Evolutionary conservation across 2,113 vertebrate species (phyloP).

Genomic region (Lutjanus erythropterus): DNA sequence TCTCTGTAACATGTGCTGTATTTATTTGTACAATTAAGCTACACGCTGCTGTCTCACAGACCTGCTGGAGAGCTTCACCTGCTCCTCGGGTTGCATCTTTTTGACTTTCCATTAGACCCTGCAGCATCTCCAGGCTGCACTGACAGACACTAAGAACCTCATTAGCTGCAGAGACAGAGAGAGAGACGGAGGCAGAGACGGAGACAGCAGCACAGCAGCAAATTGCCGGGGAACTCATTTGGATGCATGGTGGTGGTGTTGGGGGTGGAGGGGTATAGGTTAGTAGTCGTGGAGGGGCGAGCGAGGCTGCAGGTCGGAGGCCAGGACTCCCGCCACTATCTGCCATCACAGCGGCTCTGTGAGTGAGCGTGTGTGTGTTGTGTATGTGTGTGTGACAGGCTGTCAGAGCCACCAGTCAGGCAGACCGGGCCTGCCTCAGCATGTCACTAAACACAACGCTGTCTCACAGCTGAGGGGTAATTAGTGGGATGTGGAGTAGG

Average conservation of each 20-base stretch:
- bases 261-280: slow-evolving; percentile 5
- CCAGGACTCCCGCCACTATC: slow-evolving; percentile 36
- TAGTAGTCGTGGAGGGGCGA: not conserved
- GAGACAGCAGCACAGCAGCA: slow-evolving; percentile 62
- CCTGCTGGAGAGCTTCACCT: not conserved
- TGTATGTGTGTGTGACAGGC: slow-evolving; percentile 53
- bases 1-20: not conserved
- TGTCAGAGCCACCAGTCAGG: slow-evolving; percentile 61
- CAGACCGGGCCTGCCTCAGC: slow-evolving; percentile 40
- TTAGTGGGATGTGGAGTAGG: slow-evolving; percentile 59
- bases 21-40: slow-evolving; percentile 63
- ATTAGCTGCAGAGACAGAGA: slow-evolving; percentile 58
- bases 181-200: slow-evolving; percentile 16
- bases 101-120: slow-evolving; percentile 50
- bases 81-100: slow-evolving; percentile 51
- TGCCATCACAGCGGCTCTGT: slow-evolving; percentile 46
- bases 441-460: slow-evolving; percentile 63
- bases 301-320: slow-evolving; percentile 38
- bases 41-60: slow-evolving; percentile 22
- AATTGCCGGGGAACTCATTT: slow-evolving; percentile 61
- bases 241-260: slow-evolving; percentile 35
- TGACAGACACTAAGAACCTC: slow-evolving; percentile 71
- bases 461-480: slow-evolving; percentile 67
- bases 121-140: slow-evolving; percentile 50
- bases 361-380: slow-evolving; percentile 27